Percentiles rank a stretch among this genome's conserved stretches.
Evolutionary conservation across 2,113 vertebrate genomes (phyloP).

Genomic region (Hystrix brachyura): DNA sequence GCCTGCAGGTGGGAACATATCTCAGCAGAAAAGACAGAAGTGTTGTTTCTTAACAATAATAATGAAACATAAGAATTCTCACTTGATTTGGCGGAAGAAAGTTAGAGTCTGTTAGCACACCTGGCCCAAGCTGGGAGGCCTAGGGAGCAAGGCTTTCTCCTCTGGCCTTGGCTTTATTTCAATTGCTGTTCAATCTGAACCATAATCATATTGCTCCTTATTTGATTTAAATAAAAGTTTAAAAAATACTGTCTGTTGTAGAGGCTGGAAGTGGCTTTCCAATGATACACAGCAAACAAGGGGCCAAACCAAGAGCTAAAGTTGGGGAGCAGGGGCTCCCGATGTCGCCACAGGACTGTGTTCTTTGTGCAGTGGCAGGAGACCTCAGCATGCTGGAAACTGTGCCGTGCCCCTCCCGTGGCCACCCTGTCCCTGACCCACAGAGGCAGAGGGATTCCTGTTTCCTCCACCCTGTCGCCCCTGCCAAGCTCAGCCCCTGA

Average conservation of each 20-base stretch:
- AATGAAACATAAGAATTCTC: neutral
- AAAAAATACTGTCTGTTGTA: neutral
- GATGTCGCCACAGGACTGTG: neutral
- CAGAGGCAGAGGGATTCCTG: neutral
- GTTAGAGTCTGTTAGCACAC: neutral
- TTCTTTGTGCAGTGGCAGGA: neutral
- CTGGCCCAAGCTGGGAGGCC: neutral
- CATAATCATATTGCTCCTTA: neutral
- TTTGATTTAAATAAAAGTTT: neutral
- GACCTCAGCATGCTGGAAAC: neutral
- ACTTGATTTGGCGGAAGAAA: neutral
- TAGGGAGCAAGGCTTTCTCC: neutral
- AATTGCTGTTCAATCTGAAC: neutral
- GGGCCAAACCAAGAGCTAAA: neutral
- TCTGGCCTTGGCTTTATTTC: neutral
- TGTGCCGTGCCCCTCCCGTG: too few relatives aligned
- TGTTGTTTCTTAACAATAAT: neutral
- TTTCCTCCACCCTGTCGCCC: neutral
- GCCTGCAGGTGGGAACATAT: neutral
- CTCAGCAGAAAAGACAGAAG: neutral
- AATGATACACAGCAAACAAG: neutral
- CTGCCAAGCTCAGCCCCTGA: neutral
- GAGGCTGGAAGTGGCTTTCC: neutral
- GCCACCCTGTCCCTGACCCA: neutral
- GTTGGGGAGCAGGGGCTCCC: neutral